Conservation (phyloP, 2,797 vertebrate genomes). For the Rhabdophis nuchalis region DNA sequence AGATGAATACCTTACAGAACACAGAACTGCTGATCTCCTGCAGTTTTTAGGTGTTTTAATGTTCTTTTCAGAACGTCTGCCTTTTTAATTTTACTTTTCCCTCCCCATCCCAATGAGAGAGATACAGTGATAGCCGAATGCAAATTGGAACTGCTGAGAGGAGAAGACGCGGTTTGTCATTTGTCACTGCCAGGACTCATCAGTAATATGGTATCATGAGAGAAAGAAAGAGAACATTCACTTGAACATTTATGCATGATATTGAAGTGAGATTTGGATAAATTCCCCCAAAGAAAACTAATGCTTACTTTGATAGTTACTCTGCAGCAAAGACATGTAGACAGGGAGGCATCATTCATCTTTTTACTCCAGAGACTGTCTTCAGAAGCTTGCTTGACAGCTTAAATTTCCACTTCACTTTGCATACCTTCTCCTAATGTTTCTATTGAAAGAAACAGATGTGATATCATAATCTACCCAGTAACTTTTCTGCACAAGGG, state of each 20-base stretch:
- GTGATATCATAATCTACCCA: not conserved
- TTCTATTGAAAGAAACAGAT: slow-evolving; percentile 5
- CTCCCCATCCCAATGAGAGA: slow-evolving; percentile 59
- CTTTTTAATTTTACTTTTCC: slow-evolving; percentile 59
- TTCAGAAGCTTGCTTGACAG: slow-evolving; percentile 42
- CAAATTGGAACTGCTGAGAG: slow-evolving; percentile 56
- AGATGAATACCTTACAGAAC: slow-evolving; percentile 26
- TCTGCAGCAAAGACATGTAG: slow-evolving; percentile 49
- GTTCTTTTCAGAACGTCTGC: slow-evolving; percentile 45
- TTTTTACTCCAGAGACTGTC: slow-evolving; percentile 39
- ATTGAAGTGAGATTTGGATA: slow-evolving; percentile 59
- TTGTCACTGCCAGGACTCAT: slow-evolving; percentile 61
- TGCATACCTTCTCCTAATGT: slow-evolving; percentile 42
- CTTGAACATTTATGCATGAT: slow-evolving; percentile 59
- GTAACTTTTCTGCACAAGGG: not conserved
- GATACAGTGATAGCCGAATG: slow-evolving; percentile 53
- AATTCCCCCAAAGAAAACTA: slow-evolving; percentile 56
- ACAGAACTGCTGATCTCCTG: slow-evolving; percentile 13
- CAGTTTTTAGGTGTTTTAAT: slow-evolving; percentile 42
- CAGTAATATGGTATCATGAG: slow-evolving; percentile 59
- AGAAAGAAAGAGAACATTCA: slow-evolving; percentile 55
- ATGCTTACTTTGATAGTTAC: slow-evolving; percentile 49
- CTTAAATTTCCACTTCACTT: slow-evolving; percentile 49
- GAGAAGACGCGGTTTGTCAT: slow-evolving; percentile 60
- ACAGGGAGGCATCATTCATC: slow-evolving; percentile 50